These are phyloP conservation scores for Phyllotis vaccarum DNA, from an alignment of 2,797 vertebrate genomes.

Conservation along the genomic window DNA sequence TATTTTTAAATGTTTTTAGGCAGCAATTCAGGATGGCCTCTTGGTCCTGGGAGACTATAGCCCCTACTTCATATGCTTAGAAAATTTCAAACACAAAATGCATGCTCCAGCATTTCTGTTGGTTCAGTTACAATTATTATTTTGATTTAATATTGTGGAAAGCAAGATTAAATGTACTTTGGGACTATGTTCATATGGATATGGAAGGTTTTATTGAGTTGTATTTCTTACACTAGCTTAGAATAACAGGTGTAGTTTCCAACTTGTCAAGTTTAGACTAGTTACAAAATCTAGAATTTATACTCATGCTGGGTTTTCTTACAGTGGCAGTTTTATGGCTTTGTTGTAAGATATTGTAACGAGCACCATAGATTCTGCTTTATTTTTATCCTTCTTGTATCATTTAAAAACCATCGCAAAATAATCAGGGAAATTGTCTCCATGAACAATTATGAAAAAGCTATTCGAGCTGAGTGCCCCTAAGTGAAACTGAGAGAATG, in stretches of 20 bases:
- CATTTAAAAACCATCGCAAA: conserved; percentile 50
- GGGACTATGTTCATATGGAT: background rate
- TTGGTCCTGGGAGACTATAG: background rate
- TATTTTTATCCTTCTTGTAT: conserved; percentile 34
- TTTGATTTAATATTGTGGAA: conserved; percentile 46
- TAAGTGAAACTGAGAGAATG: conserved; percentile 59
- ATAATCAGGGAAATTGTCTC: conserved; percentile 68
- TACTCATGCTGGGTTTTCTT: background rate
- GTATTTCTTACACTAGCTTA: conserved; percentile 29
- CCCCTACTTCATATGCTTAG: background rate
- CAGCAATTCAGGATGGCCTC: background rate
- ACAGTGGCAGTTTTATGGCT: conserved; percentile 39
- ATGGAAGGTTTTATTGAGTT: conserved; percentile 10
- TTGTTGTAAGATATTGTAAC: conserved; percentile 55
- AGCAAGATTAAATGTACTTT: conserved; percentile 14
- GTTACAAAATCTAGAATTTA: conserved; percentile 59
- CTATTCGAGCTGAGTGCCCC: conserved; percentile 56
- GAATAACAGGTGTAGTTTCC: conserved; percentile 43
- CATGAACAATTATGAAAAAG: conserved; percentile 54
- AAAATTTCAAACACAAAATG: conserved; percentile 17
- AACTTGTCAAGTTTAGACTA: conserved; percentile 32
- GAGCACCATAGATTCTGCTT: background rate
- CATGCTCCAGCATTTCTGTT: background rate
- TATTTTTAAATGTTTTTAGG: background rate
- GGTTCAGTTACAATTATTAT: conserved; percentile 25